Base-by-base conservation (phyloP, 2,113 vertebrate species). In the Serilophus lunatus region DNA sequence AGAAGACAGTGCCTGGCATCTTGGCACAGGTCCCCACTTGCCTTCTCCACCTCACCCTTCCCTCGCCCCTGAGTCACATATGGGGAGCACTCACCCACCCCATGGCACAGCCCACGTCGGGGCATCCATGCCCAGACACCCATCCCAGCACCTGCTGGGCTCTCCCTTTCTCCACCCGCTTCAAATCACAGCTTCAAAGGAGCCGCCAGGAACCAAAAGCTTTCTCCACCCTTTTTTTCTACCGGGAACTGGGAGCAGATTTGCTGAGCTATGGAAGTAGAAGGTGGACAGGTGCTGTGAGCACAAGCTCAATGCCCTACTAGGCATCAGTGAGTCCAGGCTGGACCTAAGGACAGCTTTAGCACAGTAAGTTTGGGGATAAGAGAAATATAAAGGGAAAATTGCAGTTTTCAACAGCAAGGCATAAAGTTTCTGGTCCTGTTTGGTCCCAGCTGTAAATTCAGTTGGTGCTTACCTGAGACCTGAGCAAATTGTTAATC, bases 111-210 rank as follows among this genome's bases (percentile, higher is more conserved):
- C 75, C 82, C 1, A 3, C 1, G 2, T 64, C 4, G 2, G 28
- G 42, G 6, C 11, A 15, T 17, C 75, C 2, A 1, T 79, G 80
- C 57, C 75, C 83, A 50, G 59, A 49, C 81, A 81, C 29, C 33
- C 77, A 24, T 15, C 49, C 42, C 0, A 1, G 77, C 90, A 86
- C 84, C 50, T 3, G 15, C 54, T 0, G 0, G 69, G 77, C 69
- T 82, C 77, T 92, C 18, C 53, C 75, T 51, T 59, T 33, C 88
- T 82, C 92, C 92, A 53, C 87, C 88, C n/a, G 0, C 85, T 60
- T 38, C 74, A 3, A 75, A 53, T 38, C 74, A 28, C 22, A 12
- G 49, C 85, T 96, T 96, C 95, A 94, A 88, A 96, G 71, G 53
- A 51, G 31, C 66, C n/a, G 54, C 50, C 85, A 80, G 88, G 50